Evolutionary conservation across 2,888 invertebrate genomes (phyloP).

Genomic region (Drosophila ustulata): DNA sequence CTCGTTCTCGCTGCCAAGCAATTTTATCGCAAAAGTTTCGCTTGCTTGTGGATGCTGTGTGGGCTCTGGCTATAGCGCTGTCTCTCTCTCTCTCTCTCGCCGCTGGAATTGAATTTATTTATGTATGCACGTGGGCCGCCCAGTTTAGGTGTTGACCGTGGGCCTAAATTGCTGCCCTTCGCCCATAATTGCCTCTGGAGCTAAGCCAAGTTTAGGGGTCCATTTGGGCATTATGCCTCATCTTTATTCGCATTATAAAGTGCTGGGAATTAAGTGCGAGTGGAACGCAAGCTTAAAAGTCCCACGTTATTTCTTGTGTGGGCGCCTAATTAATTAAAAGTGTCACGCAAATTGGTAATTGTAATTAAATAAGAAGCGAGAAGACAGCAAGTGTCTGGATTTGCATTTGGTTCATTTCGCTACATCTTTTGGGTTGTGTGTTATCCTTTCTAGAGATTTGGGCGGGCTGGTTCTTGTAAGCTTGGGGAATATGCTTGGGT

Average conservation of each 20-base stretch:
- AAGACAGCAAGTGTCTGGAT: neutral
- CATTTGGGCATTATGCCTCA: slow-evolving; percentile 16
- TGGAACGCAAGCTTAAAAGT: neutral
- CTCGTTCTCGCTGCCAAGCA: slow-evolving; percentile 6
- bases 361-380: slow-evolving; percentile 19
- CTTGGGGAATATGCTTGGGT: neutral
- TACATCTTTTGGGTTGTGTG: neutral
- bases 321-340: slow-evolving; percentile 23
- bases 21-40: slow-evolving; percentile 51
- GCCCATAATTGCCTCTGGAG: slow-evolving; percentile 59
- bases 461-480: neutral
- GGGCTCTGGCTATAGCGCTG: slow-evolving; percentile 9
- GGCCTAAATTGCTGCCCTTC: slow-evolving; percentile 62
- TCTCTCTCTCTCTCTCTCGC: neutral
- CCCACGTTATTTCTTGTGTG: neutral
- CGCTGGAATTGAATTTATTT: slow-evolving; percentile 20
- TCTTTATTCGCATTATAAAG: slow-evolving; percentile 40
- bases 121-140: slow-evolving; percentile 15
- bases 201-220: slow-evolving; percentile 3
- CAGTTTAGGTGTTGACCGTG: slow-evolving; percentile 62
- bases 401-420: neutral
- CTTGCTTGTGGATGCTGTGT: slow-evolving; percentile 40
- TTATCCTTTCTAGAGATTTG: neutral
- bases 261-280: slow-evolving; percentile 1
- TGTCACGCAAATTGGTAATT: slow-evolving; percentile 16